Conservation (phyloP, 2,797 vertebrate species). For the Percopsis omiscomaycus region DNA sequence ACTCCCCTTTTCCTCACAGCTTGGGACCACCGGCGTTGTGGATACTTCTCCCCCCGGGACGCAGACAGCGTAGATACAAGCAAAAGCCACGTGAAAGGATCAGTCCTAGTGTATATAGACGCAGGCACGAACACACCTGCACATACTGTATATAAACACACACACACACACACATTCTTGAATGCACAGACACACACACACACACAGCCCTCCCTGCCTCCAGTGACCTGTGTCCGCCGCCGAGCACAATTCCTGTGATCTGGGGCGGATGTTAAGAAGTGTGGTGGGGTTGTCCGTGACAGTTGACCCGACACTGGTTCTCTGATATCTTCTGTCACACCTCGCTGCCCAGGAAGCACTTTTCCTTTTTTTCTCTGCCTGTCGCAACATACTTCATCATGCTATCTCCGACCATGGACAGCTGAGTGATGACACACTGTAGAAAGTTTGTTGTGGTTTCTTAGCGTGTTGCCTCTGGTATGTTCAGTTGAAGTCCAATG, state of each 20-base stretch:
- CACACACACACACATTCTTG: conserved; percentile 25
- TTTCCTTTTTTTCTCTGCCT: conserved; percentile 58
- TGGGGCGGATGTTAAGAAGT: conserved; percentile 69
- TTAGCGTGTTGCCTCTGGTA: no score
- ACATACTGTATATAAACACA: conserved; percentile 17
- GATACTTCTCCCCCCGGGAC: conserved; percentile 33
- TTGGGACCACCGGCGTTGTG: conserved; percentile 75
- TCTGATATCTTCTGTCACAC: conserved; percentile 77
- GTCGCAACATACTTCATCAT: conserved; percentile 63
- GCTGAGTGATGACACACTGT: conserved; percentile 21
- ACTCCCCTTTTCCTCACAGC: conserved; percentile 52
- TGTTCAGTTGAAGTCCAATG: no score
- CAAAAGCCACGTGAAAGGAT: conserved; percentile 5
- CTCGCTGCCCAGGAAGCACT: conserved; percentile 70
- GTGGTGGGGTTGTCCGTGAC: conserved; percentile 69
- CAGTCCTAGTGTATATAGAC: conserved; percentile 10
- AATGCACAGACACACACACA: conserved; percentile 18
- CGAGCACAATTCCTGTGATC: conserved; percentile 57
- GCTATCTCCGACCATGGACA: conserved; percentile 40
- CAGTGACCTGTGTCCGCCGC: conserved; percentile 70
- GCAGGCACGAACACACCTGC: conserved; percentile 25
- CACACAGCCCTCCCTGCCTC: conserved; percentile 55
- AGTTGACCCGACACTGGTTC: conserved; percentile 71
- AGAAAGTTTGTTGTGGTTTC: no score
- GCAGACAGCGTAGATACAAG: conserved; percentile 45